Evolutionary conservation across 2,888 invertebrate species (phyloP), one percentile per base, ranked within the genome.

Genomic region (Myopa testacea): DNA sequence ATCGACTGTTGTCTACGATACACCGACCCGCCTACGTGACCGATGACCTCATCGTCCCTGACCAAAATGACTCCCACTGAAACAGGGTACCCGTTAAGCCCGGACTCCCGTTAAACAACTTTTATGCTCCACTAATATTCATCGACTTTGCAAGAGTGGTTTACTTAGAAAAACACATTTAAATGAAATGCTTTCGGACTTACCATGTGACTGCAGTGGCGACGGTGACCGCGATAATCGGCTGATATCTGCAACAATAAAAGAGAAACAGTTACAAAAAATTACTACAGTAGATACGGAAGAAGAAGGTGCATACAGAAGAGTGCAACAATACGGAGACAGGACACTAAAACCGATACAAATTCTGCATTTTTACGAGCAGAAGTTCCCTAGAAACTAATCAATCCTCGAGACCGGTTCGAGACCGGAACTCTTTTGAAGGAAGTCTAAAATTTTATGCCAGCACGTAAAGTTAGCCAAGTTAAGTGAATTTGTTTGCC

Each of bases 161-260:
- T 26, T 2, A 2, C 26, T 26, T 26, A 26, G 26, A 26, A 26
- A 26, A 26, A 26, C 26, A 26, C 26, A 26, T 26, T 26, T 26
- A 26, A 26, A 26, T 26, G 26, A 26, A 26, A 26, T 26, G 26
- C 26, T 26, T 26, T 26, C 2, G 26, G 80, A 91, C 93, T 91
- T 90, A 94, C 94, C 94, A 88, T 93, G 92, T 85, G 93, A 93
- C 87, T 93, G 93, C 83, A 95, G 94, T 85, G 95, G 94, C 85
- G 94, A 94, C 81, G 95, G 94, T 84, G 94, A 93, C 90, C 94
- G 94, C 87, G 94, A 94, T 87, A 94, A 89, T 84, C 92, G 90
- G 87, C 91, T 93, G 90, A 89, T 88, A 84, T 88, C 89, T 89
- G 86, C 37, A 88, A 85, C 62, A 10, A 77, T 4, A 77, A 78